These are phyloP conservation scores for Pseudochirops corinnae DNA, from an alignment of 2,797 vertebrate genomes.

Conservation along the genomic window DNA sequence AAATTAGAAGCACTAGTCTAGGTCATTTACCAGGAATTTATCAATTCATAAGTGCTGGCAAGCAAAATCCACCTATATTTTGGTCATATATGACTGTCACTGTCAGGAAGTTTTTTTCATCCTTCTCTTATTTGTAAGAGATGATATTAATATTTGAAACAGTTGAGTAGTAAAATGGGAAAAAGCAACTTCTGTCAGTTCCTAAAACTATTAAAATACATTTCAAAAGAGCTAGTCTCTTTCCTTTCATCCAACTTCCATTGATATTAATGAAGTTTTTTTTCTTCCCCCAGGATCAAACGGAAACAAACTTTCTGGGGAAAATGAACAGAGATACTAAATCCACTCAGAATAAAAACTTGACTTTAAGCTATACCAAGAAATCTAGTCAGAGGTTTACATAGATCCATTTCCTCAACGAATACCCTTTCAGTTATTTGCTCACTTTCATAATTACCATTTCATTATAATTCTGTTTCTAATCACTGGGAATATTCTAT, in stretches of 20 bases:
- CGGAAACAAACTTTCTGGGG: slow-evolving; percentile 29
- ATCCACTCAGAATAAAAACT: slow-evolving; percentile 46
- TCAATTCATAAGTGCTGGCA: not conserved
- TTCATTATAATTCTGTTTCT: slow-evolving; percentile 38
- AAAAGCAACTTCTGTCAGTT: slow-evolving; percentile 40
- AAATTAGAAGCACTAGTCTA: not conserved
- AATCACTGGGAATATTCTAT: slow-evolving; percentile 28
- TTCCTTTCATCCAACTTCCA: slow-evolving; percentile 39
- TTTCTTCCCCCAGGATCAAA: slow-evolving; percentile 14
- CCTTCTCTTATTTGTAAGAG: not conserved
- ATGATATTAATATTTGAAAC: not conserved
- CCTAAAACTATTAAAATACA: slow-evolving; percentile 15
- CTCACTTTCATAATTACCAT: not conserved
- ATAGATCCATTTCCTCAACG: not conserved
- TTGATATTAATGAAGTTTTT: slow-evolving; percentile 44
- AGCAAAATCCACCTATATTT: not conserved
- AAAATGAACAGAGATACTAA: slow-evolving; percentile 40
- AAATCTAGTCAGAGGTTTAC: not conserved
- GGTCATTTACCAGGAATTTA: not conserved
- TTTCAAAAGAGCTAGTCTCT: not conserved
- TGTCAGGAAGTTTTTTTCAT: not conserved
- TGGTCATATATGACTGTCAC: not conserved
- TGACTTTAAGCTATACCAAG: slow-evolving; percentile 34
- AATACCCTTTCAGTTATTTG: slow-evolving; percentile 9
- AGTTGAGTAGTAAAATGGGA: slow-evolving; percentile 15